These are phyloP conservation scores for Anthopleura xanthogrammica DNA, from an alignment of 92 coral and sea anemone species.

Conservation along the genomic window DNA sequence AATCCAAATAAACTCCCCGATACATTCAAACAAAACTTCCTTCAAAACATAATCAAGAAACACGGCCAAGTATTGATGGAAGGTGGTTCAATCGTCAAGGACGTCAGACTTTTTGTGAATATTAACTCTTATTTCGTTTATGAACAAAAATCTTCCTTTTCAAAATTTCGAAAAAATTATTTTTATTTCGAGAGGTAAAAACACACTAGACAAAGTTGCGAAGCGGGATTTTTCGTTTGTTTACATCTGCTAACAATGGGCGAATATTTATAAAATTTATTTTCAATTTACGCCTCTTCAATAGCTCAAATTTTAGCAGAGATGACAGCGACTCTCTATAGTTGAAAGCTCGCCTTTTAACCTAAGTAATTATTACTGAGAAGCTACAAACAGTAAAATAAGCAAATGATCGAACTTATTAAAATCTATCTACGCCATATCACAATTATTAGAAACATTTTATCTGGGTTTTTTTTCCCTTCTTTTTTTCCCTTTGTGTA, in stretches of 20 bases:
- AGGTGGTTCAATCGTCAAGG: no score
- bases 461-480: no score
- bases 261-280: constrained; percentile 5
- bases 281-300: background rate
- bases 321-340: background rate
- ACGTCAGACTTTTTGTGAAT: no score
- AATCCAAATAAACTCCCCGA: no score
- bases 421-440: no score
- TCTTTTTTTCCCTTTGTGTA: background rate
- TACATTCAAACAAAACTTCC: no score
- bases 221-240: background rate
- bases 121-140: no score
- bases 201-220: background rate
- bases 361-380: background rate
- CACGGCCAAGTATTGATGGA: no score
- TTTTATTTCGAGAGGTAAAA: background rate
- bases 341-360: background rate
- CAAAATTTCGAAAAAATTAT: background rate
- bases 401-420: no score
- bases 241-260: background rate
- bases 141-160: no score
- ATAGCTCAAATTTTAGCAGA: background rate
- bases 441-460: no score
- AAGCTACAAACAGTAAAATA: background rate
- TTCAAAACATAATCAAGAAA: no score